Evolutionary conservation across 2,797 vertebrate species (phyloP).

Genomic region (Pseudomugil gertrudae): DNA sequence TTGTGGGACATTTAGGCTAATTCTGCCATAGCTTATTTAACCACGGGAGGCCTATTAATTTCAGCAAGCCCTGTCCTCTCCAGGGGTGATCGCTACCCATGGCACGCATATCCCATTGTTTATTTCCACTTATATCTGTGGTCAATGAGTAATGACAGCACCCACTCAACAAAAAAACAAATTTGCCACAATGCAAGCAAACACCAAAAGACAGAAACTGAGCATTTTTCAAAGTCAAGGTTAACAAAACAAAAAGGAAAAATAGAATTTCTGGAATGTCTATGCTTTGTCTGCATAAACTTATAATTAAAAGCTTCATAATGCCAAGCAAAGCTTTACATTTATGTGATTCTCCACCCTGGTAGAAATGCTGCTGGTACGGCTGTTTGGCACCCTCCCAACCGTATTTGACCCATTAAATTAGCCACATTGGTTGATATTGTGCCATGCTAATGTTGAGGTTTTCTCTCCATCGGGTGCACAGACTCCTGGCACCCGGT

Average conservation of each 20-base stretch:
- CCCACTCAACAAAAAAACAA: slow-evolving; percentile 60
- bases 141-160: slow-evolving; percentile 82
- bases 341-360: slow-evolving; percentile 59
- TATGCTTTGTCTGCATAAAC: slow-evolving; percentile 41
- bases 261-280: slow-evolving; percentile 28
- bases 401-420: slow-evolving; percentile 83
- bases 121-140: slow-evolving; percentile 82
- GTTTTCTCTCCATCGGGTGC: slow-evolving; percentile 81
- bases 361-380: slow-evolving; percentile 69
- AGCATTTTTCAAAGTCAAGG: slow-evolving; percentile 49
- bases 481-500: slow-evolving; percentile 79
- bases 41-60: slow-evolving; percentile 88
- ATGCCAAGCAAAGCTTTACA: slow-evolving; percentile 44
- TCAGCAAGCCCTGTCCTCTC: slow-evolving; percentile 83
- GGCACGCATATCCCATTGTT: slow-evolving; percentile 79
- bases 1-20: slow-evolving; percentile 84
- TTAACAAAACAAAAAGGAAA: slow-evolving; percentile 31
- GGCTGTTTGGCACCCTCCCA: slow-evolving; percentile 80
- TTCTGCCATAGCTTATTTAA: slow-evolving; percentile 85
- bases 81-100: slow-evolving; percentile 77
- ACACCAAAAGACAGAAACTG: slow-evolving; percentile 31
- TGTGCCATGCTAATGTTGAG: slow-evolving; percentile 80
- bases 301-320: slow-evolving; percentile 56
- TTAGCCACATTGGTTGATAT: slow-evolving; percentile 82
- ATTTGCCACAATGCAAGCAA: slow-evolving; percentile 47